phyloP scores from a whole-genome alignment of 2,888 invertebrate genomes.

The Noctua comes region DNA sequence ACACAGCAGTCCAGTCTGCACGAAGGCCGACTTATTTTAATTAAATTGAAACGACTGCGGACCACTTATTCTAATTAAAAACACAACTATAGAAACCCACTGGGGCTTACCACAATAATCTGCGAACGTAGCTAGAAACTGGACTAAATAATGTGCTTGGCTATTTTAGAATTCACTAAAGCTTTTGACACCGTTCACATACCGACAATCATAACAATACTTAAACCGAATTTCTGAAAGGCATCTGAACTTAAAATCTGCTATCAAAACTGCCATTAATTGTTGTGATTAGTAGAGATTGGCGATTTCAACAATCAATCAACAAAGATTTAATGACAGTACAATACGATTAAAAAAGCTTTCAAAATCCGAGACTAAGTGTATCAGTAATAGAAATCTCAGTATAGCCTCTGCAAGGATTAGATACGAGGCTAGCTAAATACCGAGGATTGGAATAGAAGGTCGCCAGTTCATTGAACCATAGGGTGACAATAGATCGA shows the following conservation, averaged over 20 bases:
- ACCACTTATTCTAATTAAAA: constrained; percentile 34
- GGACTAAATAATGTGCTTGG: not conserved
- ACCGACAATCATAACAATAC: not conserved
- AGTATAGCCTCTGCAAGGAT: not conserved
- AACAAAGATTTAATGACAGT: no score
- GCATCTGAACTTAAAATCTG: not conserved
- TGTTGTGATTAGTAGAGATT: not conserved
- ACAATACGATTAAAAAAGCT: not conserved
- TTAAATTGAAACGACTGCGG: constrained; percentile 29
- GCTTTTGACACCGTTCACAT: constrained; percentile 6
- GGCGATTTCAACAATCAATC: not conserved
- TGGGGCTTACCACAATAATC: not conserved
- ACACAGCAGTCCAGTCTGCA: not conserved
- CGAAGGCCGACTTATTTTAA: constrained; percentile 36
- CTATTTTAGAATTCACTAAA: constrained; percentile 6
- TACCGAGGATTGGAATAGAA: constrained; percentile 37
- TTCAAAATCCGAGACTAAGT: not conserved
- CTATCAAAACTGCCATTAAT: not conserved
- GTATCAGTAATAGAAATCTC: constrained; percentile 10
- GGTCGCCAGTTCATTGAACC: constrained; percentile 46
- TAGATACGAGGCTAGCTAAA: constrained; percentile 15
- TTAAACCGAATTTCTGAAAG: not conserved
- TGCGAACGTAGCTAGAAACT: not conserved
- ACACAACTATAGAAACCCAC: constrained; percentile 9
- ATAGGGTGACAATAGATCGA: constrained; percentile 18